Evolutionary conservation across 2,113 vertebrate genomes (phyloP), one percentile per base, ranked within the genome.

Genomic region (Galeopterus variegatus): DNA sequence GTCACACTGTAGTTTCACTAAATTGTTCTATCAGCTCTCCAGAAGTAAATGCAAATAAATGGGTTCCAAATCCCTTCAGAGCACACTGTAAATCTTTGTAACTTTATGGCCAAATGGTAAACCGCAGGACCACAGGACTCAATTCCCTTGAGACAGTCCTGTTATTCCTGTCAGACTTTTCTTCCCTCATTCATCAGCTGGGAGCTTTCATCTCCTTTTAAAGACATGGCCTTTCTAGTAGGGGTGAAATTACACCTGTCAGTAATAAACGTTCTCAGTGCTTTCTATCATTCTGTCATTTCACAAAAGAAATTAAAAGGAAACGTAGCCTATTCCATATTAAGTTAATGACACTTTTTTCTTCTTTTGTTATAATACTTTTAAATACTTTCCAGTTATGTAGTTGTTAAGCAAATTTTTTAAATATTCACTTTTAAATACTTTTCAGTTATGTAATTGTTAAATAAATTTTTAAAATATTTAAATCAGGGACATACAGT

Each of bases 171-270:
- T 94, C 95, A 93, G 94, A 83, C 62, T 76, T 97, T 94, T 89
- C 89, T 82, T 95, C 97, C 93, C 86, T 85, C 95, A 56, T 98
- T 97, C 94, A 95, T 98, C 96, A 96, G 69, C 83, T 94, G 69
- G 90, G 96, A 81, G 88, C 97, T 98, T 98, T 98, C 94, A 92
- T 97, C 97, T 98, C 91, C 93, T 95, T 98, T 97, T 95, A 97
- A 96, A 98, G 94, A 90, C 94, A 28, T 65, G 93, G 92, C 96
- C 86, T 97, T 98, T 98, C 88, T 96, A 97, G 96, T 96, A 97
- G 89, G 95, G 97, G 88, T 98, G 95, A 98, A 97, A 97, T 97
- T 98, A 98, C 97, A 98, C 97, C 98, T 98, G 96, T 98, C 96
- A 97, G 93, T 95, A 97, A 93, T 96, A 95, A 97, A 96, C 64